Evolutionary conservation across 2,888 invertebrate genomes (phyloP).

Genomic region (Amiota minor): DNA sequence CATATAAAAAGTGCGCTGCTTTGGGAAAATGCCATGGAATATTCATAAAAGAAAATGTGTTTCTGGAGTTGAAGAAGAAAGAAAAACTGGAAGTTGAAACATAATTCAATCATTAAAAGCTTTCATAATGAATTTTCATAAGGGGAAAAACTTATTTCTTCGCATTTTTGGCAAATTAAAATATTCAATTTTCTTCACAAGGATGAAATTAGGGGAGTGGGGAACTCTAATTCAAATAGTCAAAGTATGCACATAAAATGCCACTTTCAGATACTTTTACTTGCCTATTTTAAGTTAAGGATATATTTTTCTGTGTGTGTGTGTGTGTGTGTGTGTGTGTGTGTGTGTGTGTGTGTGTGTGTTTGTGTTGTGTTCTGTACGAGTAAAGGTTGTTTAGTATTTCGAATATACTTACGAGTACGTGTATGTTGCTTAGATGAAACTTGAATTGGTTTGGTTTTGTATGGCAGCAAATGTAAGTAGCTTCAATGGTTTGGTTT

Average conservation of each 20-base stretch:
- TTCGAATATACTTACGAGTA: no score
- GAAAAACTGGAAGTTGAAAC: constrained; percentile 3
- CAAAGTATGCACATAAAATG: constrained; percentile 28
- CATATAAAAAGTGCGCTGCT: not conserved
- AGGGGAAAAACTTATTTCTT: not conserved
- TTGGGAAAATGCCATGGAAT: constrained; percentile 2
- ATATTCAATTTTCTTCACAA: not conserved
- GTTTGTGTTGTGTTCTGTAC: no score
- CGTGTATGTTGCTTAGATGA: no score
- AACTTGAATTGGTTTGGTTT: not conserved
- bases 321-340: no score
- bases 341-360: no score
- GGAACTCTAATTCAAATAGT: constrained; percentile 11
- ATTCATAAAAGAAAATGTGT: constrained; percentile 3
- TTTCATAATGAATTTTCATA: constrained; percentile 22
- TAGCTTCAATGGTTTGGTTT: not conserved
- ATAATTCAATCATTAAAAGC: constrained; percentile 23
- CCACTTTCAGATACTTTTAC: no score
- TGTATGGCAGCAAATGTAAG: not conserved
- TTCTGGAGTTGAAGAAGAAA: not conserved
- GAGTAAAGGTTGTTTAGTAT: no score
- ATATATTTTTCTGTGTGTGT: no score
- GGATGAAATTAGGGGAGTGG: no score
- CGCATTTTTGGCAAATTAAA: constrained; percentile 15
- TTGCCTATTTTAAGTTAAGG: no score